A percentile compares a stretch with the other conserved stretches of the same genome.
phyloP scores from a whole-genome alignment of 1,140 invertebrate genomes.

The Zeugodacus cucurbitae region DNA sequence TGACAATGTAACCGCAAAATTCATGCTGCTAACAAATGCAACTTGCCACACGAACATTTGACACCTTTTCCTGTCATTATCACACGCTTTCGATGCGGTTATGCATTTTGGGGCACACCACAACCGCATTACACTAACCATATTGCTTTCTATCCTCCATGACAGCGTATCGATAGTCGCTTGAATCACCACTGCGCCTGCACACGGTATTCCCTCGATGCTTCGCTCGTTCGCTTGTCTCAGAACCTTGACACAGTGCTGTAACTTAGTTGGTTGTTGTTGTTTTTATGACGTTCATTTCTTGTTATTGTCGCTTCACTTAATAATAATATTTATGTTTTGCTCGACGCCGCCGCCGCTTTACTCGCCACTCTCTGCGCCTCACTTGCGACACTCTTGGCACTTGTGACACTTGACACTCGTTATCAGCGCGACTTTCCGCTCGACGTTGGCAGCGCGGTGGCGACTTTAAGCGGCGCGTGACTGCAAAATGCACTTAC shows the following conservation, averaged over 20 bases:
- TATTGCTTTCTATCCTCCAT: not conserved
- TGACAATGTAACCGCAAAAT: not conserved
- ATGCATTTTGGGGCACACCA: not conserved
- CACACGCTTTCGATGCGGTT: not conserved
- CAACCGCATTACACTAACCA: not conserved
- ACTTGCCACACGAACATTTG: not conserved
- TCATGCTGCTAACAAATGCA: not conserved
- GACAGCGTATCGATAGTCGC: not conserved
- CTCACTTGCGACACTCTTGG: not conserved
- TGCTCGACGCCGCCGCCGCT: not conserved
- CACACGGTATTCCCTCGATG: not conserved
- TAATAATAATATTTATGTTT: conserved; percentile 37
- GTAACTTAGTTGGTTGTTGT: not conserved
- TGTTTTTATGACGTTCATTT: not conserved
- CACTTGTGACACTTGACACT: conserved; percentile 20
- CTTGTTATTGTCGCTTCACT: conserved; percentile 22
- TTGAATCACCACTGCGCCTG: too few relatives aligned
- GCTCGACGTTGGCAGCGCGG: not conserved
- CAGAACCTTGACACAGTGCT: conserved; percentile 23
- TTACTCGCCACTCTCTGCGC: not conserved
- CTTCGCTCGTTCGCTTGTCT: not conserved
- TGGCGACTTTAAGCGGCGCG: not conserved
- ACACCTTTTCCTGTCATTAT: conserved; percentile 15
- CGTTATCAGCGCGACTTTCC: conserved; percentile 6
- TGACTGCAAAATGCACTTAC: conserved; percentile 12